These are phyloP conservation scores for Lamellibrachia luymesi DNA, from an alignment of 1,140 invertebrate genomes.

Conservation along the genomic window DNA sequence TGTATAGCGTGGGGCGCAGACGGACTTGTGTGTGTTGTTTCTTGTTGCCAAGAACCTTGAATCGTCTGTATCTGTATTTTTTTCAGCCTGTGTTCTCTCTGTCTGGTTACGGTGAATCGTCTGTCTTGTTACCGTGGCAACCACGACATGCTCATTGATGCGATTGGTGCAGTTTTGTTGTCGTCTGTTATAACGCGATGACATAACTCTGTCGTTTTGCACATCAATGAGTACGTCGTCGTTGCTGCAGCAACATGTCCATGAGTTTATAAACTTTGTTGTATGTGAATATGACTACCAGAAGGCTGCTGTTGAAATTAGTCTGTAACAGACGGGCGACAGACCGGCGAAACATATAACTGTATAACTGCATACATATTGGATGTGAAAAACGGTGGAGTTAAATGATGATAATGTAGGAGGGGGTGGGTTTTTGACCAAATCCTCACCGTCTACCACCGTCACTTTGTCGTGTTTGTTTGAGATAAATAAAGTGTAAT, in stretches of 20 bases:
- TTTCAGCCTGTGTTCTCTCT: not conserved
- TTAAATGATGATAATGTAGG: not conserved
- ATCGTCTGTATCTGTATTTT: not conserved
- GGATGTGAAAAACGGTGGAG: not conserved
- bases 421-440: not conserved
- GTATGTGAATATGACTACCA: not conserved
- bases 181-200: too few relatives aligned
- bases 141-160: not conserved
- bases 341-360: not conserved
- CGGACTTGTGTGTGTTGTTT: not conserved
- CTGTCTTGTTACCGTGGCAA: not conserved
- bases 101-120: not conserved
- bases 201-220: not conserved
- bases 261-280: not conserved
- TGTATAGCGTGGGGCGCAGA: not conserved
- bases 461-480: not conserved
- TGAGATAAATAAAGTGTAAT: not conserved
- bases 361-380: not conserved
- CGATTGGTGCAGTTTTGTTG: too few relatives aligned
- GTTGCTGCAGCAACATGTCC: not conserved
- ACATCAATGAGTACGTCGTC: not conserved
- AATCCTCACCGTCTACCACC: not conserved
- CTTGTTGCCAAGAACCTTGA: not conserved
- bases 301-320: not conserved
- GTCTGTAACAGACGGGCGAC: not conserved